These are phyloP conservation scores for Pogonocichla stellata DNA, from an alignment of 2,113 vertebrate genomes.

Conservation along the genomic window DNA sequence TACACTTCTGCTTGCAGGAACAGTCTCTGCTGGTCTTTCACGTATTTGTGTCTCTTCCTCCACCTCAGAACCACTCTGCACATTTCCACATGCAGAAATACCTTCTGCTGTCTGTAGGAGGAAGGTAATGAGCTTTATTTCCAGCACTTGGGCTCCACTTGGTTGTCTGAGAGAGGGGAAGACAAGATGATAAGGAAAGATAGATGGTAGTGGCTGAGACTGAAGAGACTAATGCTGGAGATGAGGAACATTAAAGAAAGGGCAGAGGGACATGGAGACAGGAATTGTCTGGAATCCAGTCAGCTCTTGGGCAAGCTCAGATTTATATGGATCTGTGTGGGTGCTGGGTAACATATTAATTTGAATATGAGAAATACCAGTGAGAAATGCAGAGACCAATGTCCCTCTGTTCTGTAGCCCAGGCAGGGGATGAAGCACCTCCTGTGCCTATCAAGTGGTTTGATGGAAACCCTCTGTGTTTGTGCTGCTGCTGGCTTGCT, in stretches of 20 bases:
- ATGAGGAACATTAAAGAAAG: background rate
- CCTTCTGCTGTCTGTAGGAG: background rate
- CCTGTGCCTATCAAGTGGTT: background rate
- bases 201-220: background rate
- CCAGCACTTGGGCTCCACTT: background rate
- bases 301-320: background rate
- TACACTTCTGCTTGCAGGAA: background rate
- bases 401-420: background rate
- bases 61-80: background rate
- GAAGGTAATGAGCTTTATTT: background rate
- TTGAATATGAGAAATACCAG: background rate
- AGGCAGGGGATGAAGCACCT: background rate
- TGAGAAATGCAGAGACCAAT: background rate
- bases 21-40: background rate
- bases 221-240: background rate
- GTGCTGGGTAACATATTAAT: background rate
- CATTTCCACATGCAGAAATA: background rate
- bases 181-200: background rate
- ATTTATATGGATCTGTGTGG: background rate
- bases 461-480: background rate
- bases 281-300: background rate
- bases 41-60: background rate
- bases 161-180: background rate
- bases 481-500: fast-evolving
- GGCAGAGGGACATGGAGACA: background rate